Evolutionary conservation across 2,888 invertebrate genomes (phyloP), one percentile per base, ranked within the genome.

Genomic region (Bombylius major): DNA sequence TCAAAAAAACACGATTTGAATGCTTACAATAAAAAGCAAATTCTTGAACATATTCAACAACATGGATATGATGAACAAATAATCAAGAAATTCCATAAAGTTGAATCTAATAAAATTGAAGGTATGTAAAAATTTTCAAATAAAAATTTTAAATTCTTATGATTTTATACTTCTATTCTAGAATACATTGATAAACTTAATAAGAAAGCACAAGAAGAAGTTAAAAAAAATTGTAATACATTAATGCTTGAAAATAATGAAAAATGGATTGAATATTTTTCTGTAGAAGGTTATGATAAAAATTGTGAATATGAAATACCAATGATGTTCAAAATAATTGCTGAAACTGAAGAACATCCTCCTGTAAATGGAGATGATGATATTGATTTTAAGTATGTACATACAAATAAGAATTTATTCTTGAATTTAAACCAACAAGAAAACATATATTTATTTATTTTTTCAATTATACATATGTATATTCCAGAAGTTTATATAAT

Each of bases 201-300:
- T 6, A 50, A 62, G 32, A 55, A 61, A 12, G 66, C 69, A 0
- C 64, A 66, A 47, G 13, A 54, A 1, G 57, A 62, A 53, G 67
- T 70, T 1, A 62, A 62, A 13, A 62, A 65, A 23, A 70, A 70
- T 51, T 68, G 65, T 14, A 62, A 65, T 32, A 67, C 69, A 1
- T 56, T 65, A 3, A 65, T 66, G 32, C 64, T 70, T 31, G 61
- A 61, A 36, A 67, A 67, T 54, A 65, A 68, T 3, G 65, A 64
- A 51, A 61, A 65, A 34, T 72, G 71, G 72, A 53, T 70, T 31
- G 57, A 65, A 4, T 57, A 67, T 36, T 60, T 70, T 49, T 63
- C 67, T 54, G 45, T 50, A 1, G 57, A 60, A 7, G 54, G 62
- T 1, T 58, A 64, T 7, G 53, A 65, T 4, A 52, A 58, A 1